Evolutionary conservation across 2,113 vertebrate genomes (phyloP), one percentile per base, ranked within the genome.

Genomic region (Onychostruthus taczanowskii): DNA sequence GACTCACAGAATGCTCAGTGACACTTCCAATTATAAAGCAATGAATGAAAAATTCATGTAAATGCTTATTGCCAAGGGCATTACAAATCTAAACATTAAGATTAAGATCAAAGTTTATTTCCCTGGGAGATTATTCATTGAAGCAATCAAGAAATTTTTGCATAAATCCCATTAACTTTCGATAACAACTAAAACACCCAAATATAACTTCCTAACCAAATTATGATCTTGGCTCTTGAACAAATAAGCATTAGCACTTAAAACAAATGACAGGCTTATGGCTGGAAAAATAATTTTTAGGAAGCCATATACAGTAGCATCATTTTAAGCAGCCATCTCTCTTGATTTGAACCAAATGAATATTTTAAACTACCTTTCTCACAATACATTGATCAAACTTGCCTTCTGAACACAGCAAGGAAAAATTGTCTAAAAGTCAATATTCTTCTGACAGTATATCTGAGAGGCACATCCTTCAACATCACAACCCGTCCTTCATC

Each of bases 91-190:
- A 85, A 96, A 73, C 2, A 11, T 53, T 64, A 89, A 26, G 77
- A 95, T 90, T 94, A 89, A 94, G 88, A 95, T 92, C 85, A 80
- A 95, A 69, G 59, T 79, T 87, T 87, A 63, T 96, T 90, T 93
- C 80, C 61, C 53, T 49, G 23, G 39, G 52, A 89, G 87, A 94
- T 78, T 53, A 84, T 75, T 94, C 91, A 89, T 88, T 87, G 68
- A 86, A 94, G 78, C 68, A 90, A 91, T 90, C 76, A 92, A 93
- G 70, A 94, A 62, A 30, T 86, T 81, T 93, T 95, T 95, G 88
- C 88, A 88, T 87, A 96, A 95, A 84, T 78, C 46, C 61, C 61
- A 96, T 95, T 87, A 96, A 90, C 52, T 91, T 95, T 74, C 81
- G 77, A 70, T 21, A 91, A 59, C 70, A 77, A 83, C 4, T 64